These are phyloP conservation scores for Tragelaphus buxtoni DNA, from an alignment of 2,113 vertebrate species.

Conservation along the genomic window DNA sequence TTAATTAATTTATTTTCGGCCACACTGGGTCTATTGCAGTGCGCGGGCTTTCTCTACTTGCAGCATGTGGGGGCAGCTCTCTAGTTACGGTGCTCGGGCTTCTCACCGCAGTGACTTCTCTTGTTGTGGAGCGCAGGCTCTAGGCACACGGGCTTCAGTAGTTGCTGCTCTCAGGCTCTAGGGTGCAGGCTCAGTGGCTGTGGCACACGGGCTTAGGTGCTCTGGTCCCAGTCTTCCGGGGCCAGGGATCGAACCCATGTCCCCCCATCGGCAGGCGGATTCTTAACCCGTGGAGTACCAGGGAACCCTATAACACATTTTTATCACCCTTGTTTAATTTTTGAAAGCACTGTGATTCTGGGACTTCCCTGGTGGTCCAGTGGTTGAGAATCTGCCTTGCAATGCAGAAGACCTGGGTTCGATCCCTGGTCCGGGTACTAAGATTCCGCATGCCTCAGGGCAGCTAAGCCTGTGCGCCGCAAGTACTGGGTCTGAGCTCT, in stretches of 20 bases:
- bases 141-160: not conserved
- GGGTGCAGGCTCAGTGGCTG: not conserved
- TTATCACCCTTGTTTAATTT: not conserved
- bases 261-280: not conserved
- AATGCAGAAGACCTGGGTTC: not conserved
- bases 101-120: not conserved
- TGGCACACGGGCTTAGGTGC: not conserved
- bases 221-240: not conserved
- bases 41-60: not conserved
- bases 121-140: not conserved
- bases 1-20: not conserved
- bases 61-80: accelerated
- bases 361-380: not conserved
- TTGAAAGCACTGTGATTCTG: not conserved
- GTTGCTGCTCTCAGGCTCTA: not conserved
- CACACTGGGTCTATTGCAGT: not conserved
- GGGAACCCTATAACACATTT: not conserved
- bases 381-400: not conserved
- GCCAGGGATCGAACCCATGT: not conserved
- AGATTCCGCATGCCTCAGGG: not conserved
- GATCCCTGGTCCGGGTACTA: not conserved
- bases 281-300: not conserved
- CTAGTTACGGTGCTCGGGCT: accelerated
- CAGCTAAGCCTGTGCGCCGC: not conserved
- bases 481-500: not conserved